phyloP scores from a whole-genome alignment of 2,113 vertebrate species.

The Eptatretus burgeri region DNA sequence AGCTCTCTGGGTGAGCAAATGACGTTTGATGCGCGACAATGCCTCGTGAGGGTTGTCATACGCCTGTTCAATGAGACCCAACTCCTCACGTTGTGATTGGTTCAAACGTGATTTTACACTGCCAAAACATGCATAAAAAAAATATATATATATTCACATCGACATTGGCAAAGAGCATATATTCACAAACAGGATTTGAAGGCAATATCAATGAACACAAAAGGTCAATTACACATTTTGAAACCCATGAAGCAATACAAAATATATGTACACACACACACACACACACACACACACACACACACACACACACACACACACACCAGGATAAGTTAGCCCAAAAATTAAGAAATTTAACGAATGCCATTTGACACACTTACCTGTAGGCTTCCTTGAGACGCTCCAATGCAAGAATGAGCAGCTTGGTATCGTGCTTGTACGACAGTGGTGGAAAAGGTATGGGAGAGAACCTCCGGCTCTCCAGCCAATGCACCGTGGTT shows the following conservation, averaged over 20 bases:
- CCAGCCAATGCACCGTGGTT: constrained; percentile 95
- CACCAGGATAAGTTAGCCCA: too few relatives aligned
- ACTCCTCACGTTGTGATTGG: constrained; percentile 82
- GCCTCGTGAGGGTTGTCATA: constrained; percentile 97
- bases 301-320: too few relatives aligned
- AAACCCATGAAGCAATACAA: background rate
- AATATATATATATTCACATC: too few relatives aligned
- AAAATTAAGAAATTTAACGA: too few relatives aligned
- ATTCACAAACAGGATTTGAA: too few relatives aligned
- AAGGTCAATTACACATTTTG: too few relatives aligned
- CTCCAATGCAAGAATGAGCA: constrained; percentile 80
- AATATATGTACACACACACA: background rate
- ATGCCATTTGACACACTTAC: constrained; percentile 15
- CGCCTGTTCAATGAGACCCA: constrained; percentile 85
- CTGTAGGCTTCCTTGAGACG: constrained; percentile 97
- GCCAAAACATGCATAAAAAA: background rate
- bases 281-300: too few relatives aligned
- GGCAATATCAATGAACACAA: too few relatives aligned
- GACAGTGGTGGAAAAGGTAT: constrained; percentile 83
- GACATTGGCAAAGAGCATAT: too few relatives aligned
- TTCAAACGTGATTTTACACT: constrained; percentile 95
- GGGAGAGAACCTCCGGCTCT: constrained; percentile 83
- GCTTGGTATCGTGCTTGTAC: constrained; percentile 92
- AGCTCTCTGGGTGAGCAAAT: constrained; percentile 86
- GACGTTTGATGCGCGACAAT: constrained; percentile 90